phyloP scores from a whole-genome alignment of 2,113 vertebrate genomes.

The Saccopteryx bilineata region DNA sequence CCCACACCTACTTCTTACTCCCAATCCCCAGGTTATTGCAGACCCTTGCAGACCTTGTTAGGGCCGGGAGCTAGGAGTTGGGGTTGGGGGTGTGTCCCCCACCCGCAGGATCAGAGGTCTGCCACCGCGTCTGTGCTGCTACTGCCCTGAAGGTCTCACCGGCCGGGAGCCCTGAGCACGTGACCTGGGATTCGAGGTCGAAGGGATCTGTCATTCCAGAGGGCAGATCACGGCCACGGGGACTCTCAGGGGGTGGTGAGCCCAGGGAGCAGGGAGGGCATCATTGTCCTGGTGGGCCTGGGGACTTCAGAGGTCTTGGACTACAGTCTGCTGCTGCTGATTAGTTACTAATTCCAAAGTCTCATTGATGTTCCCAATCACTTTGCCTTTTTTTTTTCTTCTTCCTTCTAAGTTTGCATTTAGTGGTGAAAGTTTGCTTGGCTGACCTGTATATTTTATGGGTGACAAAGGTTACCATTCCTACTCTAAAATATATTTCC shows the following conservation, averaged over 20 bases:
- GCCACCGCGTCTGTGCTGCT: not conserved
- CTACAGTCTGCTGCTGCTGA: not conserved
- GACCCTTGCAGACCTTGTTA: not conserved
- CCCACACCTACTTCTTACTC: not conserved
- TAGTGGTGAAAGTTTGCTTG: not conserved
- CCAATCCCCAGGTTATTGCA: not conserved
- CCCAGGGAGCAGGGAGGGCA: rapidly evolving
- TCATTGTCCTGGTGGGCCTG: not conserved
- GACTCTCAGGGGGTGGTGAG: not conserved
- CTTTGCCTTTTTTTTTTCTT: not conserved
- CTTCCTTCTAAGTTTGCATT: not conserved
- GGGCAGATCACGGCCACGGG: not conserved
- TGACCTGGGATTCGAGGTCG: not conserved
- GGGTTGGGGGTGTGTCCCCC: not conserved
- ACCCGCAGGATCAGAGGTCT: not conserved
- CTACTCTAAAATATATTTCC: not conserved
- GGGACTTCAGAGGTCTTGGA: not conserved
- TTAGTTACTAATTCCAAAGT: not conserved
- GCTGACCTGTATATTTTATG: not conserved
- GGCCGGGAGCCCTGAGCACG: not conserved
- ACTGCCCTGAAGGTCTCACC: not conserved
- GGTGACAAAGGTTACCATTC: not conserved
- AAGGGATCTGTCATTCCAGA: not conserved
- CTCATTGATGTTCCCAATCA: not conserved
- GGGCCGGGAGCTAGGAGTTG: not conserved